Base-by-base conservation (phyloP, 2,113 vertebrate species). In the Aphyosemion australe region DNA sequence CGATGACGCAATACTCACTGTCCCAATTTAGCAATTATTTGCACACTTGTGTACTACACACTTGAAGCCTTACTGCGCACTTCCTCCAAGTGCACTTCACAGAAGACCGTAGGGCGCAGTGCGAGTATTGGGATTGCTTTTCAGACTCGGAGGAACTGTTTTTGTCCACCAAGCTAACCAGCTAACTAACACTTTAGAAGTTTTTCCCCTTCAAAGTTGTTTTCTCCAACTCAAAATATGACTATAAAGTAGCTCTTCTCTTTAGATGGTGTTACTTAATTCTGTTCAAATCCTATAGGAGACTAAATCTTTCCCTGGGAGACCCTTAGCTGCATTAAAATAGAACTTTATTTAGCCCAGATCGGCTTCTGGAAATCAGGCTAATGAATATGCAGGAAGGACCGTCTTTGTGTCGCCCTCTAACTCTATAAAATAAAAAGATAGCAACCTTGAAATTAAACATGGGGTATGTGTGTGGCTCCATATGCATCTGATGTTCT, bases 311-410 rank as follows among this genome's bases (percentile, higher is more conserved):
- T 86, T 81, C 79, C 77, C 78, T 71, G 6, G 19, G 83, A 76
- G 81, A 79, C 67, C 43, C 32, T 76, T 37, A 0, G 46, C 65
- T 63, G 60, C 76, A 68, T 85, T 74, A 72, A 82, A 82, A 70
- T 72, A 54, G 76, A 72, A 67, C 70, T 83, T 83, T 65, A 50
- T 64, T 76, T 80, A 82, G 66, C 82, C 68, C 65, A 80, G 57
- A 82, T 80, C 50, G 52, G 72, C 16, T 20, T 54, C 57, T 68
- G 69, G 69, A 76, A 85, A 82, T 76, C 65, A 84, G 87, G 85
- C 72, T 85, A 80, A 87, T 85, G 79, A 79, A 74, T 80, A 79
- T 77, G 64, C 56, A 69, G 69, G 50, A 48, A 70, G 43, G 48
- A 19, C 20, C 53, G 72, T 54, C 80, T 83, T 71, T 73, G 68